These are phyloP conservation scores for Megaceryle maxima DNA, from an alignment of 2,113 vertebrate species.

Conservation along the genomic window DNA sequence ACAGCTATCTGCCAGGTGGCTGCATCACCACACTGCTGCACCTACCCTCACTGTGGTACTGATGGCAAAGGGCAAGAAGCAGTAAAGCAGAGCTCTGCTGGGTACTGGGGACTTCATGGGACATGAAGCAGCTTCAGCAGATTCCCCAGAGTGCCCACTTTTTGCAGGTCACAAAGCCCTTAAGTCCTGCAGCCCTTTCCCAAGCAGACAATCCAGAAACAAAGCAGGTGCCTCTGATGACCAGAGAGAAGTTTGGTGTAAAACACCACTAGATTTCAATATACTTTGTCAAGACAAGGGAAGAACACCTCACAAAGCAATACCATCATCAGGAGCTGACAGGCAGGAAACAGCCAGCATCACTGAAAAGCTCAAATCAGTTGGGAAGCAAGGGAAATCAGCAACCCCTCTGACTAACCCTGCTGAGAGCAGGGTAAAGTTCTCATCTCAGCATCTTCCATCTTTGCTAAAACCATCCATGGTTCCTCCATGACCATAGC, in stretches of 20 bases:
- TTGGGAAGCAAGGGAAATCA: not conserved
- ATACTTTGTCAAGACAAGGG: not conserved
- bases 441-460: not conserved
- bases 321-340: not conserved
- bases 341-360: not conserved
- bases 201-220: not conserved
- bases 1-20: not conserved
- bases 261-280: not conserved
- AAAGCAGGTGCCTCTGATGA: not conserved
- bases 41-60: not conserved
- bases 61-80: not conserved
- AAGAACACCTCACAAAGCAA: not conserved
- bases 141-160: not conserved
- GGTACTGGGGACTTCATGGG: not conserved
- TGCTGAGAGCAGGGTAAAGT: not conserved
- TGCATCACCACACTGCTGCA: not conserved
- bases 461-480: not conserved
- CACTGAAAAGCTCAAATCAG: not conserved
- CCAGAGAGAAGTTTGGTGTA: not conserved
- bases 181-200: not conserved
- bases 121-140: accelerated
- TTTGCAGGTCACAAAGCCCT: not conserved
- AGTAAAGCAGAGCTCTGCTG: not conserved
- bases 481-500: not conserved
- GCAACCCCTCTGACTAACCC: not conserved